Base-by-base conservation (phyloP, 2,113 vertebrate species). In the Alligator sinensis region DNA sequence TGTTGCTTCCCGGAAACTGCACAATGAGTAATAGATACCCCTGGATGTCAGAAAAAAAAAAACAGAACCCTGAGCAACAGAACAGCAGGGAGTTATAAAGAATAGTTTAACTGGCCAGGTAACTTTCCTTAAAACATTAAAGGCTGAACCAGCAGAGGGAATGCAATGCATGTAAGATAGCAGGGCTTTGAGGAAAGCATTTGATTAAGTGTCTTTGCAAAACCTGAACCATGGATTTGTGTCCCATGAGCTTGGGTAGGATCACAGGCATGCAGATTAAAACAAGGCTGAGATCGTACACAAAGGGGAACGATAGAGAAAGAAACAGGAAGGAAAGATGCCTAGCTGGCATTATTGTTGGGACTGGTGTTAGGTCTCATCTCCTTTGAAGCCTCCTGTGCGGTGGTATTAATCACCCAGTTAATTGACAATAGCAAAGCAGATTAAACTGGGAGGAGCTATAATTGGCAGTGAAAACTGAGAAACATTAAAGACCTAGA, bases 331-430 rank as follows among this genome's bases (percentile, higher is more conserved):
- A 0, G 0, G 82, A 68, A 74, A 76, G 38, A 77, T 34, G 68
- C 55, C 58, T n/a, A 19, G n/a, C 21, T 83, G 66, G n/a, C 27
- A 16, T 22, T 80, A 68, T 30, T 0, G 1, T 55, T 91, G 0
- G 0, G 63, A 80, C 78, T 59, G 88, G 68, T n/a, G 59, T 63
- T 83, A 84, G 59, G 55, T 87, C 77, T 88, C 8, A 1, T 75
- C 80, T 62, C 70, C 47, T 3, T 5, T 72, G 87, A 19, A 30
- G 88, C 89, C 91, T 90, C 84, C 38, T 64, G 27, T 34, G 17
- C 14, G 77, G 77, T 89, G 90, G 62, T 74, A 80, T 55, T 55
- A 81, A 84, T 17, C 11, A 62, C 24, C 38, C 61, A 94, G 93
- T 92, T 54, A 80, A 90, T 2, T 1, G 86, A 64, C 10, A 5